Conservation (phyloP, 2,113 vertebrate species). For the Rhinoptilus africanus region DNA sequence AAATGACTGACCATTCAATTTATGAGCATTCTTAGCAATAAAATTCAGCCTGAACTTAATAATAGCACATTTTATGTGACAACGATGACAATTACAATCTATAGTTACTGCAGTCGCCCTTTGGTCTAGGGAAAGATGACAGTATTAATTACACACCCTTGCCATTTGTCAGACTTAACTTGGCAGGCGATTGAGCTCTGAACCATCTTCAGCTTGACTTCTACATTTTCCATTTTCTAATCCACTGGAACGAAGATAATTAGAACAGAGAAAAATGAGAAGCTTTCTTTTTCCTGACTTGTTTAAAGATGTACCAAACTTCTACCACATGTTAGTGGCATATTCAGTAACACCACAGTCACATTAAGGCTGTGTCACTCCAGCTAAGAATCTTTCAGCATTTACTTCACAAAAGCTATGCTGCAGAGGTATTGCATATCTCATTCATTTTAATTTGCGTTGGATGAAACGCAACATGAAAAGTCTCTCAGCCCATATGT, state of each 20-base stretch:
- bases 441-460: neutral
- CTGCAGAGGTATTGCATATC: neutral
- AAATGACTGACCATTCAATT: slow-evolving; percentile 88
- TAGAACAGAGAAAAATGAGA: slow-evolving; percentile 77
- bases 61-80: slow-evolving; percentile 90
- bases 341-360: neutral
- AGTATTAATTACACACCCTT: slow-evolving; percentile 82
- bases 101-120: slow-evolving; percentile 78
- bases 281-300: slow-evolving; percentile 29
- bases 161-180: slow-evolving; percentile 85
- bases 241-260: slow-evolving; percentile 81
- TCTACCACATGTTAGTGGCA: neutral
- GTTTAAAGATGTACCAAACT: slow-evolving; percentile 24
- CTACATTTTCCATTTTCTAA: slow-evolving; percentile 84
- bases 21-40: slow-evolving; percentile 83
- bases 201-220: slow-evolving; percentile 76
- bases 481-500: neutral
- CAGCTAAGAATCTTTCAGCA: neutral
- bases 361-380: slow-evolving; percentile 12
- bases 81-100: slow-evolving; percentile 89
- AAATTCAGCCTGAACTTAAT: slow-evolving; percentile 88
- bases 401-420: slow-evolving; percentile 24
- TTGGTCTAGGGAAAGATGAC: slow-evolving; percentile 78
- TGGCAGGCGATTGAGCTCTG: slow-evolving; percentile 79
- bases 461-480: neutral